Percentiles rank a stretch among this genome's conserved stretches.
These are phyloP conservation scores for Chloropsis hardwickii DNA, from an alignment of 2,113 vertebrate genomes.

Conservation along the genomic window DNA sequence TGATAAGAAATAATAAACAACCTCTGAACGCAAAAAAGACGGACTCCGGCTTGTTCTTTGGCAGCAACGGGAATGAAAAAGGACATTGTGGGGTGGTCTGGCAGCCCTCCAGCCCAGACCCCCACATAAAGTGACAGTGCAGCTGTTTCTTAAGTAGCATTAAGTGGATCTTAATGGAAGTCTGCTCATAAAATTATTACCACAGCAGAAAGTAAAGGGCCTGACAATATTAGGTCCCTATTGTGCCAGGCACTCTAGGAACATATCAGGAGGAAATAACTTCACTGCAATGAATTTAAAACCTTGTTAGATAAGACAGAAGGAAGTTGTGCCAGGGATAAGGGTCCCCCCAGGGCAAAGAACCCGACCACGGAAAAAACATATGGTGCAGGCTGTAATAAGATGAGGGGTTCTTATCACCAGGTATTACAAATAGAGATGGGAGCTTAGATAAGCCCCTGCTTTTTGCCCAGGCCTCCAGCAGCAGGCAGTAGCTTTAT, in stretches of 20 bases:
- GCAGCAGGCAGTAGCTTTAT: neutral
- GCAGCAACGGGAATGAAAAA: too few species aligned
- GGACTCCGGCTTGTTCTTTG: too few species aligned
- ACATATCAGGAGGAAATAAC: neutral
- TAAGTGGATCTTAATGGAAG: slow-evolving; percentile 28
- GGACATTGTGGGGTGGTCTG: too few species aligned
- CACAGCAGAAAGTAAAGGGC: neutral
- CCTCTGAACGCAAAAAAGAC: too few species aligned
- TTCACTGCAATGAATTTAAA: neutral
- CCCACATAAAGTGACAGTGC: neutral
- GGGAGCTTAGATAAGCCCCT: neutral
- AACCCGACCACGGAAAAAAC: neutral
- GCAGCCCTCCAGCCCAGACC: too few species aligned
- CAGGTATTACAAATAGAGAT: rapidly evolving
- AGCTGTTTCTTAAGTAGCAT: slow-evolving; percentile 19
- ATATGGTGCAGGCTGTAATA: neutral
- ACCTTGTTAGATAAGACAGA: neutral
- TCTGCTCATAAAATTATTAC: slow-evolving; percentile 27
- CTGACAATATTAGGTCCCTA: neutral
- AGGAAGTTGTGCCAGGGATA: neutral
- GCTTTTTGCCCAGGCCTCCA: neutral
- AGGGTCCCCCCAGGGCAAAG: neutral
- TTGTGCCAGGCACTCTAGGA: neutral
- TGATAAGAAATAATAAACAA: too few species aligned
- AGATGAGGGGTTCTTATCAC: neutral